These are phyloP conservation scores for Hirtodrosophila confusa DNA, from an alignment of 2,888 invertebrate genomes.

Conservation along the genomic window DNA sequence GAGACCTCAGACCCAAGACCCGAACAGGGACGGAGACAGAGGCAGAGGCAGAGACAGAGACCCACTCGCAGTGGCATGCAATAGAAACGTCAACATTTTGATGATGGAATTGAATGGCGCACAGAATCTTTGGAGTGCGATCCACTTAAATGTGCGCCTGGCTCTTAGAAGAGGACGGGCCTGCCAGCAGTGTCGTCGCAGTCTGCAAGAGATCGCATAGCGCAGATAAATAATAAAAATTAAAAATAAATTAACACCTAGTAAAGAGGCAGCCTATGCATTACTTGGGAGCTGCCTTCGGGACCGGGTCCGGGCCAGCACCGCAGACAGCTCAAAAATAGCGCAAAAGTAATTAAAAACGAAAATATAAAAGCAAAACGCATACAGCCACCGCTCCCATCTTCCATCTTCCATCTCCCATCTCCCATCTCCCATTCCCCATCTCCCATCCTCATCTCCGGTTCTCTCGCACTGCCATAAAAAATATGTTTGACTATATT, in stretches of 20 bases:
- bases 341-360: conserved; percentile 80
- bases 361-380: conserved; percentile 67
- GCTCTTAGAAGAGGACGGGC: conserved; percentile 24
- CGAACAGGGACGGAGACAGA: not conserved
- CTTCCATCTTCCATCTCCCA: conserved; percentile 4
- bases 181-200: conserved; percentile 25
- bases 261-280: conserved; percentile 59
- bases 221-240: conserved; percentile 81
- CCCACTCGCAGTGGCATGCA: conserved; percentile 44
- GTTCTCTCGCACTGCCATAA: conserved; percentile 45
- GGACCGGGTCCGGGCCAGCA: conserved; percentile 3
- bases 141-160: conserved; percentile 49
- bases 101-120: conserved; percentile 61
- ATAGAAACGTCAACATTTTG: conserved; percentile 75
- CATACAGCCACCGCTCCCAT: conserved; percentile 23
- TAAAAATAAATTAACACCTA: conserved; percentile 83
- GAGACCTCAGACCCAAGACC: conserved; percentile 10
- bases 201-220: conserved; percentile 58
- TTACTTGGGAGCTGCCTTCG: conserved; percentile 16
- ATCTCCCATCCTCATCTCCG: conserved; percentile 8
- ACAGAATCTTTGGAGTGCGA: conserved; percentile 26
- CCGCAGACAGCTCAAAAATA: conserved; percentile 72
- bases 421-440: conserved; percentile 14
- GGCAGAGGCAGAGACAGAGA: conserved; percentile 14
- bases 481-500: conserved; percentile 71